These are phyloP conservation scores for Lophotriccus pileatus DNA, from an alignment of 2,797 vertebrate species.

Conservation along the genomic window DNA sequence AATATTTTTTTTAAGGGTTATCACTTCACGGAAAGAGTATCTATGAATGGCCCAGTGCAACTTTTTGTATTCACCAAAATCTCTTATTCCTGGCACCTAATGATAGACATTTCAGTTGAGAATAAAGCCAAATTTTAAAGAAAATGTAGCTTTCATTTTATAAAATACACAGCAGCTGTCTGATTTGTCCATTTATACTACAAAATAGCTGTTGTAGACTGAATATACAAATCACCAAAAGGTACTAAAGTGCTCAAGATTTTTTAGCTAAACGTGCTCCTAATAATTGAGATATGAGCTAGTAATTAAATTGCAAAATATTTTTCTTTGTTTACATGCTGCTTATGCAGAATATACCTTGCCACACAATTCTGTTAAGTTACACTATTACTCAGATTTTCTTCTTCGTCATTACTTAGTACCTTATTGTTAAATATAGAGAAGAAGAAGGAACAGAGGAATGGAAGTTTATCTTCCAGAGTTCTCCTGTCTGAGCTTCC, in stretches of 20 bases:
- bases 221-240: constrained; percentile 16
- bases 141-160: constrained; percentile 64
- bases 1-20: background rate
- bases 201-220: constrained; percentile 15
- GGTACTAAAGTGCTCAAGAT: background rate
- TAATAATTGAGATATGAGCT: background rate
- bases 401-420: background rate
- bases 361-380: background rate
- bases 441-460: background rate
- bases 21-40: background rate
- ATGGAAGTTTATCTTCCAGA: background rate
- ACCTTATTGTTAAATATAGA: background rate
- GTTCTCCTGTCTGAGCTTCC: background rate
- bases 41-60: background rate
- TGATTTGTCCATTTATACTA: constrained; percentile 53
- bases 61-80: constrained; percentile 51
- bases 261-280: constrained; percentile 28
- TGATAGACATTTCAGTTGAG: constrained; percentile 59
- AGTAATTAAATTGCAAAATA: background rate
- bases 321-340: background rate
- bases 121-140: constrained; percentile 71
- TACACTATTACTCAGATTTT: background rate
- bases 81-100: constrained; percentile 60
- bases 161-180: constrained; percentile 68
- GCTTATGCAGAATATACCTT: background rate